Base-by-base conservation (phyloP, 2,797 vertebrate species). In the Phataginus tetradactyla region DNA sequence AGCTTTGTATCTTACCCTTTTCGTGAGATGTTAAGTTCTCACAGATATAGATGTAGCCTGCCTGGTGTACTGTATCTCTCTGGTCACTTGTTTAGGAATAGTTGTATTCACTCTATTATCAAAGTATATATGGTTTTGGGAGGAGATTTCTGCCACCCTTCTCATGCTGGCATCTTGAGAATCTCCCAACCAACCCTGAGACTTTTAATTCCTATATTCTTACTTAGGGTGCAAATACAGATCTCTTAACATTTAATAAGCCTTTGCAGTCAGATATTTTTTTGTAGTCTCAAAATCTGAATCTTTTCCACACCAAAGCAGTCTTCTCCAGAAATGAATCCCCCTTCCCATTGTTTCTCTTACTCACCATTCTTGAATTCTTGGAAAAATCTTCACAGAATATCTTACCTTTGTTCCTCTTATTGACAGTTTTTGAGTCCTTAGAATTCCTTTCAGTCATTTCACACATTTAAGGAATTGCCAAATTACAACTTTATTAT, bases 221-320 rank as follows among this genome's bases (percentile, higher is more conserved):
- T 57, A 84, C 5, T 32, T 69, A 75, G 74, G 51, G 2, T 94
- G 20, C 7, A 86, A 37, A 10, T 74, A 14, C 37, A 53, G 23
- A 53, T 69, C 21, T 90, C 64, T 79, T 86, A 89, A 80, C 32
- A 68, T 92, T 45, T 68, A 92, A 49, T 77, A 61, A 77, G 49
- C 21, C 5, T 85, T 83, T 80, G 25, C n/a, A n/a, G 53, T 61
- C 92, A 14, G 15, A 34, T 63, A 8, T 55, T 74, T 78, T 29
- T 85, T 79, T 66, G 79, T 95, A 92, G 53, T 17, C 51, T 75
- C 49, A 69, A 71, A 59, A 21, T 88, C 27, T 79, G n/a, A 88
- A 61, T 79, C 49, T 85, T 85, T 78, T n/a, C 68, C 74, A 27
- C 27, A 39, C 42, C 39, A 85, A 92, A 84, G 39, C 72, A 83